These are phyloP conservation scores for Andrena fulva DNA, from an alignment of 2,888 invertebrate species.

Conservation along the genomic window DNA sequence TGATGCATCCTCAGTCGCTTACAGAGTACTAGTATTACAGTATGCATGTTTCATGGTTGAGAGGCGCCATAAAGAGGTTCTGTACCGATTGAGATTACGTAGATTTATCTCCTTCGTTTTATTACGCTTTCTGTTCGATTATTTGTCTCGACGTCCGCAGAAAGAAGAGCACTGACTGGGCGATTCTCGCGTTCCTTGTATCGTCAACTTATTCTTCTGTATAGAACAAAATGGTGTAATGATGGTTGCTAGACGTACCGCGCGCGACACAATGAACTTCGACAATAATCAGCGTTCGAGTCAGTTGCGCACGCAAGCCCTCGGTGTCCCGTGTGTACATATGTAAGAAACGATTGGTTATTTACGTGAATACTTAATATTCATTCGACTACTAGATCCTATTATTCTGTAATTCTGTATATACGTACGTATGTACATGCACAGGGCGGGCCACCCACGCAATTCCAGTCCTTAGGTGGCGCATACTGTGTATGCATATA, in stretches of 20 bases:
- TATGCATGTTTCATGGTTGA: conserved; percentile 48
- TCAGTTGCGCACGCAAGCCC: conserved; percentile 29
- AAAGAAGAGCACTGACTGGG: conserved; percentile 3
- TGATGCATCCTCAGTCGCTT: conserved; percentile 52
- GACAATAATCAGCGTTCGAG: conserved; percentile 69
- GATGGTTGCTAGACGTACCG: conserved; percentile 21
- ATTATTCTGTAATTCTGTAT: conserved; percentile 70
- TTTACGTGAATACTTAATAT: conserved; percentile 77
- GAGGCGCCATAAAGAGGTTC: conserved; percentile 44
- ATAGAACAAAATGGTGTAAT: not conserved
- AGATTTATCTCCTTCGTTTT: conserved; percentile 53
- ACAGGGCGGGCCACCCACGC: conserved; percentile 21
- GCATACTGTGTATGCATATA: conserved; percentile 64
- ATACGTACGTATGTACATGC: conserved; percentile 69
- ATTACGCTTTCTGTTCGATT: conserved; percentile 47
- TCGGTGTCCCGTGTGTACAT: conserved; percentile 58
- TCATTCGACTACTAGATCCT: conserved; percentile 78
- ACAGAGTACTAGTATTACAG: conserved; percentile 55
- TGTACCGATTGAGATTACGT: conserved; percentile 64
- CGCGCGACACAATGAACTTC: conserved; percentile 51
- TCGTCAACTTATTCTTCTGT: conserved; percentile 5
- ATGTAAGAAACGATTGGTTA: conserved; percentile 63
- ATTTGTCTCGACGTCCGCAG: conserved; percentile 36
- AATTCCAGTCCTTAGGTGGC: not conserved
- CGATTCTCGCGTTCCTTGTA: conserved; percentile 27